phyloP scores from a whole-genome alignment of 2,797 vertebrate genomes.

The Odontamblyopus rebecca region DNA sequence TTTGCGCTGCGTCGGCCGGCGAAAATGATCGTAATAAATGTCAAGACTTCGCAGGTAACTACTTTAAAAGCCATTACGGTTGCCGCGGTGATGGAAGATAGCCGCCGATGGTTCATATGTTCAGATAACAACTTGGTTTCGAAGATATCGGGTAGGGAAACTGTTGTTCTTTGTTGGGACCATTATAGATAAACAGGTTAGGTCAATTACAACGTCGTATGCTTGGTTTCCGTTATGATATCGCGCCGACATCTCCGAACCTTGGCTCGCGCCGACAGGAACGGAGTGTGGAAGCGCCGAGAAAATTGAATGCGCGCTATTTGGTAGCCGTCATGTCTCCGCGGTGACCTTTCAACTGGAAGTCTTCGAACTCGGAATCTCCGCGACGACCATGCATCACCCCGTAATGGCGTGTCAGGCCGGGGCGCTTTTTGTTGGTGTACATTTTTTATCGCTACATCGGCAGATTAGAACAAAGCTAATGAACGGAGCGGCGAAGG shows the following conservation, averaged over 20 bases:
- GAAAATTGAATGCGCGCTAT: conserved; percentile 41
- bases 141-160: conserved; percentile 53
- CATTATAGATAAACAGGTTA: conserved; percentile 67
- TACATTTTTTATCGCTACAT: conserved; percentile 75
- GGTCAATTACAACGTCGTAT: conserved; percentile 56
- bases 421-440: conserved; percentile 41
- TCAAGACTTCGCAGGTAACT: conserved; percentile 94
- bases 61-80: conserved; percentile 97
- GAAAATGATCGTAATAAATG: conserved; percentile 97
- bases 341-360: conserved; percentile 72
- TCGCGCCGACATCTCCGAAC: conserved; percentile 21
- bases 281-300: conserved; percentile 20
- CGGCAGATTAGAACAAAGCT: conserved; percentile 75
- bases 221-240: conserved; percentile 10
- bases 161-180: conserved; percentile 52
- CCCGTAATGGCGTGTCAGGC: conserved; percentile 71
- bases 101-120: conserved; percentile 76
- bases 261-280: conserved; percentile 32
- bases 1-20: conserved; percentile 79
- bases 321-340: conserved; percentile 57
- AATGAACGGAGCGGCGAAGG: conserved; percentile 68
- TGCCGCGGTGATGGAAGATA: conserved; percentile 89
- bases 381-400: conserved; percentile 70
- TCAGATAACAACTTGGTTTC: conserved; percentile 86
- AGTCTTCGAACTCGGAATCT: conserved; percentile 48